These are phyloP conservation scores for Toxotes jaculatrix DNA, from an alignment of 2,113 vertebrate genomes.

Conservation along the genomic window DNA sequence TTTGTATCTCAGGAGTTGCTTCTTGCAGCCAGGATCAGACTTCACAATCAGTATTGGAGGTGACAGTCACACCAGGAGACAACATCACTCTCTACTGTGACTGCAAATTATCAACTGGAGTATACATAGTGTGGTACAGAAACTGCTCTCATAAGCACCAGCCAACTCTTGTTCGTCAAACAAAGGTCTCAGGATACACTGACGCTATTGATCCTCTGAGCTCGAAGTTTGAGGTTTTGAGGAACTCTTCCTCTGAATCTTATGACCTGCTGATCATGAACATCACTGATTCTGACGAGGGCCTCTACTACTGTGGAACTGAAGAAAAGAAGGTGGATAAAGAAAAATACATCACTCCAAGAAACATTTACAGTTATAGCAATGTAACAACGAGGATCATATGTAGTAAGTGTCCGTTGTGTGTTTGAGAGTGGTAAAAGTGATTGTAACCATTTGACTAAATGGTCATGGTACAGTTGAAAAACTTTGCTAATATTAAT, in stretches of 20 bases:
- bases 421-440: too few relatives aligned
- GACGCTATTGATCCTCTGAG: too few relatives aligned
- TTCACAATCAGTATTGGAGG: not conserved
- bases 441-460: too few relatives aligned
- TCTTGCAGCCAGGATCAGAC: not conserved
- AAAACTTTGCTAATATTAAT: too few relatives aligned
- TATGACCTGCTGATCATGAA: conserved; percentile 39
- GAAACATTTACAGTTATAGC: not conserved
- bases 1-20: conserved; percentile 37
- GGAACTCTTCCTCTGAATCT: not conserved
- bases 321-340: rapidly evolving
- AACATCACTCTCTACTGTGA: conserved; percentile 37
- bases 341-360: rapidly evolving
- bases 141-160: conserved; percentile 44
- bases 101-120: not conserved
- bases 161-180: conserved; percentile 6
- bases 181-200: too few relatives aligned
- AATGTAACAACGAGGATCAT: conserved; percentile 26
- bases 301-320: conserved; percentile 51
- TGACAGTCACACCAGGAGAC: conserved; percentile 19
- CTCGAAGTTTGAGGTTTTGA: too few relatives aligned
- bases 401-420: conserved; percentile 41
- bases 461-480: too few relatives aligned
- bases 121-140: conserved; percentile 38
- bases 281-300: conserved; percentile 36